Base-by-base conservation (phyloP, 2,113 vertebrate species). In the Macaca nemestrina region DNA sequence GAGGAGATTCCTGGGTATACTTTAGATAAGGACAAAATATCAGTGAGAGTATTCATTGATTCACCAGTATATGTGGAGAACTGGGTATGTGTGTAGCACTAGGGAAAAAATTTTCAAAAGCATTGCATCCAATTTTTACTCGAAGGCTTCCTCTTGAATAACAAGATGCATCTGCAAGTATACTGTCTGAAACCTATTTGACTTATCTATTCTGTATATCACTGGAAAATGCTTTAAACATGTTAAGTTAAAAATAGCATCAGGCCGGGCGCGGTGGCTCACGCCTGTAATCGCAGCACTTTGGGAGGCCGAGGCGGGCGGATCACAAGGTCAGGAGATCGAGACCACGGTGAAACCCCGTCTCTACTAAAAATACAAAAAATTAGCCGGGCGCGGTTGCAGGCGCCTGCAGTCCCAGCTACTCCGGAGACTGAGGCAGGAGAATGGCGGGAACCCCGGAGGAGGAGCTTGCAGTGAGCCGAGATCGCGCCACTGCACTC, bases 181-280 rank as follows among this genome's bases (percentile, higher is more conserved):
- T 48, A 90, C 30, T 55, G 7, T 76, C 55, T 78, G 64, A 75
- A 93, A 68, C 12, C 76, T 32, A 38, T 88, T 17, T 73, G 4
- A 23, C 52, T 68, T 32, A 2, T 83, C 45, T 38, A 35, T 27
- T 81, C 73, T 96, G 61, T 75, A 68, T 45, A 67, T 84, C 18
- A 86, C 52, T 35, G 25, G 70, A 76, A 94, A 79, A 72, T 25
- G 8, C 67, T 97, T 90, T 61, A 40, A 78, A 85, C 45, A 38
- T 83, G 96, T 96, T 88, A 81, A 85, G 30, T 85, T 61, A 76
- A 93, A 95, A 32, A 16, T 80, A 78, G 16, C 55, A 45, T 80
- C 85, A 48, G 48, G 40, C 40, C 40, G 40, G 40, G 40, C 40
- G 40, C 40, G 40, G 40, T 40, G 40, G 40, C 40, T 40, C 40